Evolutionary conservation across 1,140 invertebrate species (phyloP).

Genomic region (Drosophila leontia): DNA sequence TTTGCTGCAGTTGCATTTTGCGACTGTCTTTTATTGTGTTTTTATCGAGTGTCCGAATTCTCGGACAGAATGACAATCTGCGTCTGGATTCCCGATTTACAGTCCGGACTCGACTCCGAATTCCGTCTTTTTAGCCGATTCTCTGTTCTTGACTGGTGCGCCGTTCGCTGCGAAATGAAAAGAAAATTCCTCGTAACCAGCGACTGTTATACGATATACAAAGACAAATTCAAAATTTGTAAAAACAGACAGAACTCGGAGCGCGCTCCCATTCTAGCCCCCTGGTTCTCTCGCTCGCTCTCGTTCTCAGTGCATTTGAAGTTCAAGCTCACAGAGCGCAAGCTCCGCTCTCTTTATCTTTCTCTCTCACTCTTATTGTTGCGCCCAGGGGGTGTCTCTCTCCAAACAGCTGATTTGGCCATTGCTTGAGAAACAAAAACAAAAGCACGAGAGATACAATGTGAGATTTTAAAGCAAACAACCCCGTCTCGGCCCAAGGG

Average conservation of each 20-base stretch:
- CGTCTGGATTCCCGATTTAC: constrained; percentile 28
- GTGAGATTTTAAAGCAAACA: constrained; percentile 19
- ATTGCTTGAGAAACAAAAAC: constrained; percentile 36
- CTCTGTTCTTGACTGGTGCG: constrained; percentile 72
- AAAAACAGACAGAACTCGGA: constrained; percentile 30
- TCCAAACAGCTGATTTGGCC: constrained; percentile 66
- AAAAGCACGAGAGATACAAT: constrained; percentile 10
- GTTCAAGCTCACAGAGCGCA: constrained; percentile 74
- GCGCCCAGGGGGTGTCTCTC: constrained; percentile 31
- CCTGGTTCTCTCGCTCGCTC: constrained; percentile 21
- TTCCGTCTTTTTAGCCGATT: constrained; percentile 29
- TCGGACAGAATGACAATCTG: constrained; percentile 28
- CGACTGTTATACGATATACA: constrained; percentile 80
- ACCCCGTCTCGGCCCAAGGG: constrained; percentile 42
- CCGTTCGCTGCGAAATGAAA: constrained; percentile 82
- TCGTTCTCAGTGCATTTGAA: constrained; percentile 68
- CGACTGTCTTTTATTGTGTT: constrained; percentile 13
- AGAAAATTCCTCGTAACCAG: constrained; percentile 81
- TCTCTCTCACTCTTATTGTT: constrained; percentile 16
- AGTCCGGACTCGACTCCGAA: constrained; percentile 22
- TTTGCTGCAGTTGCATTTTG: constrained; percentile 49
- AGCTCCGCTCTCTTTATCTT: constrained; percentile 53
- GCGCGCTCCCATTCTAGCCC: constrained; percentile 24
- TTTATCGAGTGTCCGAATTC: constrained; percentile 18
- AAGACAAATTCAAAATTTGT: constrained; percentile 57